These are phyloP conservation scores for Tiaroga cobitis DNA, from an alignment of 2,797 vertebrate species.

Conservation along the genomic window DNA sequence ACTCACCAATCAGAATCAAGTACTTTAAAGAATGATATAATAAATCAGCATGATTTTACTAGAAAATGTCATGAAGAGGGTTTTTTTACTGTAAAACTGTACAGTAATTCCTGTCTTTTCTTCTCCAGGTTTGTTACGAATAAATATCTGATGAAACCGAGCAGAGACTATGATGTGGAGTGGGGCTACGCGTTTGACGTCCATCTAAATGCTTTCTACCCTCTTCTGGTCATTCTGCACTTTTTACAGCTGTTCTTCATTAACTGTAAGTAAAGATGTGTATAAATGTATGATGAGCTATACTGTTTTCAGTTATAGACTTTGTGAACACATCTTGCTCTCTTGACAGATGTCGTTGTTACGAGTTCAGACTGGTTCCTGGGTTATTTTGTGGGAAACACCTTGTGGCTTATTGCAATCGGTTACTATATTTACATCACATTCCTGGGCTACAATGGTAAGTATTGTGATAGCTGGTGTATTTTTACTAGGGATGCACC, in stretches of 20 bases:
- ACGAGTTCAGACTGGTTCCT: conserved; percentile 84
- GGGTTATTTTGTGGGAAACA: conserved; percentile 93
- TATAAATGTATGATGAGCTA: neutral
- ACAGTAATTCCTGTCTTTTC: neutral
- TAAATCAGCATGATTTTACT: neutral
- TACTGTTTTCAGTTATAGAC: neutral
- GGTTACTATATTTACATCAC: conserved; percentile 98
- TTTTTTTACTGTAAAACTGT: neutral
- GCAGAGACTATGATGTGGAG: conserved; percentile 91
- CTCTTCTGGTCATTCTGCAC: conserved; percentile 95
- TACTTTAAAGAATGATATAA: neutral
- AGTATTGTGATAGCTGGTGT: conserved; percentile 61
- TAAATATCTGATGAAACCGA: conserved; percentile 90
- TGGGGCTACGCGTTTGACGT: conserved; percentile 99
- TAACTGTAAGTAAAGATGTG: conserved; percentile 85
- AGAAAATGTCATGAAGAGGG: neutral
- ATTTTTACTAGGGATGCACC: neutral
- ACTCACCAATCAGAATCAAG: neutral
- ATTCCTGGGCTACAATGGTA: conserved; percentile 96
- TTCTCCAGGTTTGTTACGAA: conserved; percentile 88
- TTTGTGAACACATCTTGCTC: neutral
- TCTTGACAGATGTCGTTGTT: conserved; percentile 86
- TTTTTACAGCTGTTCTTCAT: conserved; percentile 98
- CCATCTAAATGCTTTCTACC: conserved; percentile 97
- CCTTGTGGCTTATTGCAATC: conserved; percentile 91